A percentile compares a stretch with the other conserved stretches of the same genome.
These are phyloP conservation scores for Platysternon megacephalum DNA, from an alignment of 2,113 vertebrate genomes.

Conservation along the genomic window DNA sequence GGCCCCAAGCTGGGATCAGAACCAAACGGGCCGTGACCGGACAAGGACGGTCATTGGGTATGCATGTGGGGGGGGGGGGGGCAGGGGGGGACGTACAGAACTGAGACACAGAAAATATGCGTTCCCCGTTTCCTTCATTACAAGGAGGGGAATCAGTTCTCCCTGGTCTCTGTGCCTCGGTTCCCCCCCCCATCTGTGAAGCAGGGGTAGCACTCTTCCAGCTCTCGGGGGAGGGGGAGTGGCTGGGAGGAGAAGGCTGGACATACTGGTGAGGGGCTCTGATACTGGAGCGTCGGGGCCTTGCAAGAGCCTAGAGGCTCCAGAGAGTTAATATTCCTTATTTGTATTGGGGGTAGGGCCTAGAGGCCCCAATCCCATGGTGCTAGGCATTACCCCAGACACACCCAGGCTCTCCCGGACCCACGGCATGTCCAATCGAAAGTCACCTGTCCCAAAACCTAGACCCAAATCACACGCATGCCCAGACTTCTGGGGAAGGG, in stretches of 20 bases:
- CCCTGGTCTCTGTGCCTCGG: background rate
- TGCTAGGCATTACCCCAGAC: too few species aligned
- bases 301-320: background rate
- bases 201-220: too few species aligned
- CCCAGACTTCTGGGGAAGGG: rapidly evolving
- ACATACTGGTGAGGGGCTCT: background rate
- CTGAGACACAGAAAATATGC: background rate
- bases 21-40: background rate
- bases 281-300: too few species aligned
- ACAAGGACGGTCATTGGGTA: background rate
- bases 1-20: background rate
- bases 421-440: too few species aligned
- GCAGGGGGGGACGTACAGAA: background rate
- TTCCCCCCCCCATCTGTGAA: background rate
- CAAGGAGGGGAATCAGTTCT: background rate
- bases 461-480: background rate
- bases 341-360: too few species aligned
- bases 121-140: background rate
- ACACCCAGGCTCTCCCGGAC: background rate
- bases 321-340: background rate
- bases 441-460: too few species aligned
- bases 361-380: too few species aligned
- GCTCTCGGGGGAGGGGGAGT: too few species aligned
- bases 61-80: background rate
- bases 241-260: background rate